Evolutionary conservation across 2,888 invertebrate genomes (phyloP), one percentile per base, ranked within the genome.

Genomic region (Agrotis ipsilon): DNA sequence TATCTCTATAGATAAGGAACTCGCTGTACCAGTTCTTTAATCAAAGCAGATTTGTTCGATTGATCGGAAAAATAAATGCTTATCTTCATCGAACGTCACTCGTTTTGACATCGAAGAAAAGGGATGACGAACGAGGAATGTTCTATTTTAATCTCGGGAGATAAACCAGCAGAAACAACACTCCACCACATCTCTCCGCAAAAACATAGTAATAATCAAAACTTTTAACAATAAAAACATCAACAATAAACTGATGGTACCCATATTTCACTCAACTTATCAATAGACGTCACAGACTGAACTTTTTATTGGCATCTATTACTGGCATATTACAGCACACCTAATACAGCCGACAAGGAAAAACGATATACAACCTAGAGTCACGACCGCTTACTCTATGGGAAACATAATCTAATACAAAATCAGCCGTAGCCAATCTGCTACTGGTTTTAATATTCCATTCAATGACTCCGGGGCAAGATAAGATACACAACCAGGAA

Each of bases 391-490:
- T 68, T 72, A 69, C 67, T 75, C 58, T 65, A 82, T 75, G 69
- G 72, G 64, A 73, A 82, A 71, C 55, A 72, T 76, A 79, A 79
- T 83, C 76, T 75, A 63, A 75, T 57, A 78, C 57, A 75, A 80
- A 78, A 80, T 76, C 68, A 61, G 58, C 46, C 45, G 58, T 52
- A 64, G 71, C 78, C 68, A 72, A 77, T 78, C 78, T 60, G 81
- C 83, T 83, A 80, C 82, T 78, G 76, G 76, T 80, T 79, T 82
- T 81, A 72, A 82, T 76, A 81, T 82, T 65, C 72, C 65, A 78
- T 72, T 80, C 68, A 74, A 85, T 74, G 71, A 73, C 80, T 78
- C 43, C 58, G 49, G 73, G 83, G 79, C 69, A 79, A 68, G 72
- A 71, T 51, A 75, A 68, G 81, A 82, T 75, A 71, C 59, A 83